Evolutionary conservation across 2,113 vertebrate species (phyloP), one percentile per base, ranked within the genome.

Genomic region (Seriola aureovittata): DNA sequence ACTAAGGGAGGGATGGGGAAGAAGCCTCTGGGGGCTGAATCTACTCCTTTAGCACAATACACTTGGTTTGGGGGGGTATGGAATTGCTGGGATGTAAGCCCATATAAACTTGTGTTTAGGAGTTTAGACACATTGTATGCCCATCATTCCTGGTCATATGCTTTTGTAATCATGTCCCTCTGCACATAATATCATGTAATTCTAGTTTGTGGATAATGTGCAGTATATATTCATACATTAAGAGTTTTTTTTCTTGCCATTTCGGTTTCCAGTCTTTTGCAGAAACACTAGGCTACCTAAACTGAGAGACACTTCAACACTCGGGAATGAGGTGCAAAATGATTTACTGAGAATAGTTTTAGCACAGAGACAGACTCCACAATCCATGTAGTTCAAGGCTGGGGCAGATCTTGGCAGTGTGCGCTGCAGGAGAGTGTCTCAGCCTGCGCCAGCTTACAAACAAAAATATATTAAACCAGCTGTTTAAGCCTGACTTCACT

Each of bases 1-100:
- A 63, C 50, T 58, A 63, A 77, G 68, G 25, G 17, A 82, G 64
- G 69, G 76, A 73, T 62, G 54, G 48, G n/a, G 72, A 82, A 59
- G 7, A 55, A 66, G 59, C 60, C 75, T 77, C 55, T 23, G 16
- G 70, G 75, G 79, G 72, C 54, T 21, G 65, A 65, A 19, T 62
- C 64, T 38, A 46, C 71, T 79, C n/a, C 67, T 81, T 77, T 19
- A 80, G 55, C 48, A 63, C 68, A 75, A 23, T 62, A 29, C 23
- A 62, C 25, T 40, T 63, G 13, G 57, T 71, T 42, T 66, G 54
- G 58, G 69, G n/a, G 0, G 36, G 68, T 29, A 29, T 29, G 29
- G 29, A 29, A 29, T 17, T 60, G 44, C 3, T 1, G 62, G 23
- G 34, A 11, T 73, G 42, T 17, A 55, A 54, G 10, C 3, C n/a